Conservation (phyloP, 1,140 invertebrate species). For the Dreissena rostriformis region DNA sequence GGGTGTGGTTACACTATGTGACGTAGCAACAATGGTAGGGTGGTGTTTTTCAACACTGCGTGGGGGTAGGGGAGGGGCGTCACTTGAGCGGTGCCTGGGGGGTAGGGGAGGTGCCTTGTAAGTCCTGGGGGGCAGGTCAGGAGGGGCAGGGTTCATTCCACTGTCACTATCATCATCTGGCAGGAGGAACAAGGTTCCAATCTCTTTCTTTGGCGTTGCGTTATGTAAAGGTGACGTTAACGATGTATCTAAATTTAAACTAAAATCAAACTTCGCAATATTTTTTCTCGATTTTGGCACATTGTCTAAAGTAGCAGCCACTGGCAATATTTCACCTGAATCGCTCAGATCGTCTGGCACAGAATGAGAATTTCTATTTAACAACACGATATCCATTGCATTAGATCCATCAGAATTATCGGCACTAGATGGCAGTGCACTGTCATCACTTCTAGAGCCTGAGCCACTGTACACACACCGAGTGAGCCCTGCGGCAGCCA, state of each 20-base stretch:
- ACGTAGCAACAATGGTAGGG: slow-evolving; percentile 13
- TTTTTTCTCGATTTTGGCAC: slow-evolving; percentile 32
- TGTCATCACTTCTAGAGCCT: slow-evolving; percentile 50
- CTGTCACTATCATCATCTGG: slow-evolving; percentile 33
- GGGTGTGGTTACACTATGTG: slow-evolving; percentile 63
- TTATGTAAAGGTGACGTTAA: background rate
- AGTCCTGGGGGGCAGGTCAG: slow-evolving; percentile 73
- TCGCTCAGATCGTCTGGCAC: slow-evolving; percentile 15
- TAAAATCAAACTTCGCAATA: slow-evolving; percentile 33
- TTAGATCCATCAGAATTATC: slow-evolving; percentile 60
- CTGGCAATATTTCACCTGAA: background rate
- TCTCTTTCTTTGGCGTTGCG: slow-evolving; percentile 7
- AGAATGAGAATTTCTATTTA: slow-evolving; percentile 27
- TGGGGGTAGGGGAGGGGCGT: slow-evolving; percentile 72
- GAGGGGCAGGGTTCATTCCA: slow-evolving; percentile 58
- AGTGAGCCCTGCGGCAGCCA: background rate
- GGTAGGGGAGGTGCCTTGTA: slow-evolving; percentile 77
- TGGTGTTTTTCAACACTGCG: slow-evolving; percentile 59
- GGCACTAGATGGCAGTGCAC: slow-evolving; percentile 55
- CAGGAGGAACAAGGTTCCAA: slow-evolving; percentile 8
- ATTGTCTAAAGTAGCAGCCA: slow-evolving; percentile 1
- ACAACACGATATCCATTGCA: slow-evolving; percentile 32
- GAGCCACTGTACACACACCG: slow-evolving; percentile 30
- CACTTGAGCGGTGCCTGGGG: slow-evolving; percentile 63
- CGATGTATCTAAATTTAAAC: slow-evolving; percentile 30